These are phyloP conservation scores for Melanocharis versteri DNA, from an alignment of 2,113 vertebrate genomes.

Conservation along the genomic window DNA sequence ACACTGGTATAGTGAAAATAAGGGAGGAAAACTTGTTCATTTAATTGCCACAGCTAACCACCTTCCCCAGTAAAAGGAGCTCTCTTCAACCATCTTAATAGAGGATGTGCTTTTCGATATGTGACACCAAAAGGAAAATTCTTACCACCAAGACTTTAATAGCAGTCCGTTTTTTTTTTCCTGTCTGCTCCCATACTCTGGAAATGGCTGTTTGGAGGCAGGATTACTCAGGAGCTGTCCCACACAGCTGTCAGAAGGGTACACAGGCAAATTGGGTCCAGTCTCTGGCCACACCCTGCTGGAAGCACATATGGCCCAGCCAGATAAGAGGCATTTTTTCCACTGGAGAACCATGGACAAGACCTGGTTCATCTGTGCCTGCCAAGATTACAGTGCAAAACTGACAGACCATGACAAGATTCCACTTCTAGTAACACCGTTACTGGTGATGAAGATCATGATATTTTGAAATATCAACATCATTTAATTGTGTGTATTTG, in stretches of 20 bases:
- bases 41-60: neutral
- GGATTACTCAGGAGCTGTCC: neutral
- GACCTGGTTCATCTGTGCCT: neutral
- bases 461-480: neutral
- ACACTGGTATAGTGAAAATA: neutral
- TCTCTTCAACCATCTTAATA: neutral
- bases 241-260: neutral
- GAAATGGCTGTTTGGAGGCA: neutral
- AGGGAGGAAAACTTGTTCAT: neutral
- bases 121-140: neutral
- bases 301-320: neutral
- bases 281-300: neutral
- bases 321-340: constrained; percentile 10
- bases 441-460: neutral
- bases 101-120: neutral
- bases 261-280: neutral
- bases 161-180: neutral
- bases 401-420: neutral
- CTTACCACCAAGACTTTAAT: neutral
- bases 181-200: neutral
- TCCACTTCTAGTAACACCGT: neutral
- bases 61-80: neutral
- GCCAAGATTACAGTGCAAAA: neutral
- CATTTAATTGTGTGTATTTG: neutral
- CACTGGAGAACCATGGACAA: neutral